phyloP scores from a whole-genome alignment of 2,888 invertebrate species.

The Meloe dianella region DNA sequence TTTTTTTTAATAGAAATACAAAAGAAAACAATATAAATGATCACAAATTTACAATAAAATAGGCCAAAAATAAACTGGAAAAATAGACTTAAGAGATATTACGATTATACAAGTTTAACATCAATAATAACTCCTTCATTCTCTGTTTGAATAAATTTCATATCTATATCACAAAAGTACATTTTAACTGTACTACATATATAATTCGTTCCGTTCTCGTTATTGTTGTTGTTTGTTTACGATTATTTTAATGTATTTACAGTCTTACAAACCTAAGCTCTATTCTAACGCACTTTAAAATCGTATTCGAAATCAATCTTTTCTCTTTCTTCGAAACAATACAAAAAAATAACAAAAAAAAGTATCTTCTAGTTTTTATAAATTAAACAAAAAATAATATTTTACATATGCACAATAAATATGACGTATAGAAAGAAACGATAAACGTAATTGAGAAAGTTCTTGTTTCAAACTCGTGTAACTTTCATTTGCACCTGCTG shows the following conservation, averaged over 20 bases:
- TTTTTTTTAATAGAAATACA: constrained; percentile 6
- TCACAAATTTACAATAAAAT: constrained; percentile 30
- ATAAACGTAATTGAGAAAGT: constrained; percentile 13
- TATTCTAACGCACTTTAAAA: constrained; percentile 38
- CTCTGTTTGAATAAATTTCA: constrained; percentile 40
- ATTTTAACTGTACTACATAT: constrained; percentile 49
- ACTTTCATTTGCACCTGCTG: constrained; percentile 34
- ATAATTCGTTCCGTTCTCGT: constrained; percentile 49
- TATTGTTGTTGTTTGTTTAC: constrained; percentile 27
- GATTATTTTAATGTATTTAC: constrained; percentile 38
- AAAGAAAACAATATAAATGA: constrained; percentile 17
- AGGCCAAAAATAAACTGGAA: constrained; percentile 17
- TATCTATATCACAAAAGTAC: constrained; percentile 53
- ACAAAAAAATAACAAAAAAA: constrained; percentile 35
- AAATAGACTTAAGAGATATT: not conserved
- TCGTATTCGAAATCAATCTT: constrained; percentile 28
- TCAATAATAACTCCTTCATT: constrained; percentile 17
- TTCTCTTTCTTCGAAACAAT: constrained; percentile 36
- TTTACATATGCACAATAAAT: constrained; percentile 45
- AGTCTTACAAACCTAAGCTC: constrained; percentile 51
- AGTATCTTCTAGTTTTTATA: constrained; percentile 23
- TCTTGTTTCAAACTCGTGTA: constrained; percentile 39
- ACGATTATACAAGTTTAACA: constrained; percentile 21
- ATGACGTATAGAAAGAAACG: constrained; percentile 25
- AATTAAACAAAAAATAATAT: constrained; percentile 32